Percentiles rank a stretch among this genome's conserved stretches.
Conservation (phyloP, 2,113 vertebrate species). For the Scomber colias region DNA sequence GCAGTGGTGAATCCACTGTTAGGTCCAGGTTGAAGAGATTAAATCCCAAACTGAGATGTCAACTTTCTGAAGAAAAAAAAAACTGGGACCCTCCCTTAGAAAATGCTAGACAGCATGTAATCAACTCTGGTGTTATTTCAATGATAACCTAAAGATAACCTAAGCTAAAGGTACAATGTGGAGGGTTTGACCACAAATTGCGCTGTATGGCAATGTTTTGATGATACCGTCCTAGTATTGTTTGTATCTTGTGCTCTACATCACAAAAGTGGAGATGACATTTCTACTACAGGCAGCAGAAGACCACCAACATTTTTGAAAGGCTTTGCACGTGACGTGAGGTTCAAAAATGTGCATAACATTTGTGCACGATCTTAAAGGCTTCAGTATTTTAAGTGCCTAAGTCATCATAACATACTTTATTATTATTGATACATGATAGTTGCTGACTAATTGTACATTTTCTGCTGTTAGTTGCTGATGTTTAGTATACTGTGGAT, state of each 20-base stretch:
- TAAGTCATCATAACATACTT: too few relatives aligned
- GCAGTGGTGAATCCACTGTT: constrained; percentile 25
- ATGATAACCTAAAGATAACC: constrained; percentile 15
- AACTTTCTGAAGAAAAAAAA: constrained; percentile 42
- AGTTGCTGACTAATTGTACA: too few relatives aligned
- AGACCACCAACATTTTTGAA: neutral
- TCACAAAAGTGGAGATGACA: neutral
- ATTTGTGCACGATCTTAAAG: too few relatives aligned
- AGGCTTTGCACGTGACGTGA: too few relatives aligned
- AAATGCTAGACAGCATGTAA: constrained; percentile 39
- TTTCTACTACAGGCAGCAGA: neutral
- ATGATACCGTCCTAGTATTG: constrained; percentile 17
- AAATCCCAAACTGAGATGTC: constrained; percentile 36
- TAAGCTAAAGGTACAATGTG: constrained; percentile 20
- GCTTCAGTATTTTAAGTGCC: too few relatives aligned
- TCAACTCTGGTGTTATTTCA: constrained; percentile 47
- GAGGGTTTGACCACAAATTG: constrained; percentile 51
- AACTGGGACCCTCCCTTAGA: constrained; percentile 41
- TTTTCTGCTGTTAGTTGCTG: too few relatives aligned
- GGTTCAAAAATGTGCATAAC: too few relatives aligned
- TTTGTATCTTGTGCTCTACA: constrained; percentile 31
- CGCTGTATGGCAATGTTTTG: constrained; percentile 32
- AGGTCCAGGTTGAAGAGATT: constrained; percentile 28
- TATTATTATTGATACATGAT: too few relatives aligned
- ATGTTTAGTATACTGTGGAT: too few relatives aligned